These are phyloP conservation scores for Pammene fasciana DNA, from an alignment of 2,888 invertebrate genomes.

Conservation along the genomic window DNA sequence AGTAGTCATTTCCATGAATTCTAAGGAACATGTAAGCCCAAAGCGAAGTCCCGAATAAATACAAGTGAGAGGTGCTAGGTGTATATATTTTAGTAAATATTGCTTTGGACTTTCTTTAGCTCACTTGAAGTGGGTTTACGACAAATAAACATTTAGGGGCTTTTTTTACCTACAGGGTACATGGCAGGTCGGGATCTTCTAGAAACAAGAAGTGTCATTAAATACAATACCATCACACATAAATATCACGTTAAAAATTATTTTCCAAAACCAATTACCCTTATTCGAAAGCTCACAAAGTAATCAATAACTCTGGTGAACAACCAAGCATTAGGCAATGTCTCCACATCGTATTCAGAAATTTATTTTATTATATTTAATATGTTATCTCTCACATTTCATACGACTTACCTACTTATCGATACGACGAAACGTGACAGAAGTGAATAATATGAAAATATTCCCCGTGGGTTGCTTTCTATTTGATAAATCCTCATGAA, in stretches of 20 bases:
- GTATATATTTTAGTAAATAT: background rate
- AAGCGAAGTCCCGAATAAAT: background rate
- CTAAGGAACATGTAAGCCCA: background rate
- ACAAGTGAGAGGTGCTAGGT: background rate
- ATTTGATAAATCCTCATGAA: constrained; percentile 18
- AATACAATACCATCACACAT: background rate
- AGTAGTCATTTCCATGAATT: too few relatives aligned
- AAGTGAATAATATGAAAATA: constrained; percentile 12
- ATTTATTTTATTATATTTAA: background rate
- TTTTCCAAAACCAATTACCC: too few relatives aligned
- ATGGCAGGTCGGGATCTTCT: too few relatives aligned
- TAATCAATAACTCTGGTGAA: background rate
- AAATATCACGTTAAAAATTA: background rate
- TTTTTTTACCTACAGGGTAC: too few relatives aligned
- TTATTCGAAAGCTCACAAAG: too few relatives aligned
- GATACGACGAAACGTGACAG: constrained; percentile 7
- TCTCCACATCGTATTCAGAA: too few relatives aligned
- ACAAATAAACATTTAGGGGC: too few relatives aligned
- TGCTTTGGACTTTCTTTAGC: background rate
- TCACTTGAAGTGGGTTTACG: too few relatives aligned
- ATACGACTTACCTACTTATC: constrained; percentile 8
- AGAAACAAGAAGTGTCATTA: background rate
- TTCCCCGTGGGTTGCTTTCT: constrained; percentile 18
- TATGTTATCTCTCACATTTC: background rate
- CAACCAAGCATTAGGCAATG: background rate